Base-by-base conservation (phyloP, 2,113 vertebrate genomes). In the Antigone vipio region DNA sequence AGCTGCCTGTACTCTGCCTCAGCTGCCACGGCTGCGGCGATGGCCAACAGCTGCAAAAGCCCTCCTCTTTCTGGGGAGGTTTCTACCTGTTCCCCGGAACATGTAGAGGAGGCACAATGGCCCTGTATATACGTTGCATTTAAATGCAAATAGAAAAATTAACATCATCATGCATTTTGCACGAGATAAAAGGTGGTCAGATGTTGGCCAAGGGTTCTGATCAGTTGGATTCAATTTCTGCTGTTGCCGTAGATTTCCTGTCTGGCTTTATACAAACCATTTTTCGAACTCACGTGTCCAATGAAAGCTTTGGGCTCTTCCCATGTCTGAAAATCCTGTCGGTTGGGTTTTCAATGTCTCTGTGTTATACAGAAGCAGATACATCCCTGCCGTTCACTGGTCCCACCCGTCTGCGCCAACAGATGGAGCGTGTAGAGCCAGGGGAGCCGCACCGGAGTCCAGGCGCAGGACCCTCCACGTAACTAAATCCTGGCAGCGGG, bases 331-430 rank as follows among this genome's bases (percentile, higher is more conserved):
- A 79, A 34, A 69, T 40, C 44, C 40, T 9, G 8, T 29, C 2
- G 6, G n/a, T 44, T 1, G 15, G n/a, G 30, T n/a, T 67, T 38
- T 87, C 27, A 15, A 5, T 47, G 53, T 53, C 20, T 77, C 12
- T 59, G 40, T 75, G 10, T 30, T 50, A 0, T 0, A 1, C 5
- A 64, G 62, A 30, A 88, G 30, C 44, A 55, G 45, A 17, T 35
- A 18, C 16, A 62, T 16, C 71, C 47, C 67, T 64, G 45, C 58
- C 5, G 1, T 58, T 55, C 26, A 2, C 17, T 8, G 64, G 1
- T 15, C 5, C 67, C 72, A 8, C 34, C 71, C 19, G 1, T 35
- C 53, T 55, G 26, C 0, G 1, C n/a, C 5, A 2, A 15, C 2
- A 5, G 42, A 27, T 6, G 8, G 55, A 32, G 35, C 2, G 0